Conservation (phyloP, 1,140 invertebrate species). For the Eupeodes corollae region DNA sequence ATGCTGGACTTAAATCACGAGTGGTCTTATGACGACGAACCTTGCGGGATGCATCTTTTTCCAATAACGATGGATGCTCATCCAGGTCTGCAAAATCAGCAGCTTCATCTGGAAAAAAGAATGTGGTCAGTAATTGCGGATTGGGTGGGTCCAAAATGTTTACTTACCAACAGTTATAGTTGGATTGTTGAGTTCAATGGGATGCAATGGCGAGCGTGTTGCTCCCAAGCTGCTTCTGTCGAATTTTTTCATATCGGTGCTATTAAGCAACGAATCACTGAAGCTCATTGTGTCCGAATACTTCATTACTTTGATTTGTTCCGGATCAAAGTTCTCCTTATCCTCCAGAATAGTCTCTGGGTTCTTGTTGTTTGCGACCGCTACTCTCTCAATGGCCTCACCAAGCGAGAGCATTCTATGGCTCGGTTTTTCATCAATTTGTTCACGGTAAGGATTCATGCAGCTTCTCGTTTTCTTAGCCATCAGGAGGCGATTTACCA, state of each 20-base stretch:
- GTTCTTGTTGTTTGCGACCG: not conserved
- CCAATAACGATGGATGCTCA: not conserved
- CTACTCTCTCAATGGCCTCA: not conserved
- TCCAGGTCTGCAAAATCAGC: constrained; percentile 9
- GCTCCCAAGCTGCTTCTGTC: constrained; percentile 13
- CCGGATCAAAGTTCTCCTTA: constrained; percentile 15
- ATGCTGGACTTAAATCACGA: no score
- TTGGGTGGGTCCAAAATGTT: no score
- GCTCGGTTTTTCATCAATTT: not conserved
- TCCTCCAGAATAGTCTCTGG: constrained; percentile 5
- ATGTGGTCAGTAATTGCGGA: no score
- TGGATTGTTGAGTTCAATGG: constrained; percentile 11
- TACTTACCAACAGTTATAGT: not conserved
- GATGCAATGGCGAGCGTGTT: constrained; percentile 24
- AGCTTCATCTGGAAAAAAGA: constrained; percentile 4
- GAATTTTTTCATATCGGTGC: constrained; percentile 21
- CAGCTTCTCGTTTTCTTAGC: not conserved
- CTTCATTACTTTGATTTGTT: constrained; percentile 4
- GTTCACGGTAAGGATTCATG: not conserved
- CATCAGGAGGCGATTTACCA: not conserved
- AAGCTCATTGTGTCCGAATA: constrained; percentile 26
- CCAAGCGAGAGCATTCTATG: not conserved
- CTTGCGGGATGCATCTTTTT: no score
- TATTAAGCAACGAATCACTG: constrained; percentile 25
- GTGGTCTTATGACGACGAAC: no score